phyloP scores from a whole-genome alignment of 2,797 vertebrate species.

The Argyrosomus regius region DNA sequence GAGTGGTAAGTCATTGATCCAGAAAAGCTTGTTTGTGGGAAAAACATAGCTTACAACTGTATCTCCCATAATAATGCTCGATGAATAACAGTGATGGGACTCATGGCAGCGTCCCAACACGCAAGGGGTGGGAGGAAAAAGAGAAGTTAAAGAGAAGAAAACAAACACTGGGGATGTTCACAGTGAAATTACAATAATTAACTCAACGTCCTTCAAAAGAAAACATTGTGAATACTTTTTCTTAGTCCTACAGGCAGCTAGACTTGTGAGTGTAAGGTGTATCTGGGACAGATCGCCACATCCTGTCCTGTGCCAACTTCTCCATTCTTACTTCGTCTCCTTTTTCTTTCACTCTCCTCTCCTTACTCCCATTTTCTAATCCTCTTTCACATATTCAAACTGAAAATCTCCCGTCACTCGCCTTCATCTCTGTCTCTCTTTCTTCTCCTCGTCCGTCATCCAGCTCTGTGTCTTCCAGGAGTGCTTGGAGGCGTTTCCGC shows the following conservation, averaged over 20 bases:
- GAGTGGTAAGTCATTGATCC: constrained; percentile 38
- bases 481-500: constrained; percentile 76
- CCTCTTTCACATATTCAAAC: constrained; percentile 55
- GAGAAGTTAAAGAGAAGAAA: constrained; percentile 17
- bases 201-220: constrained; percentile 17
- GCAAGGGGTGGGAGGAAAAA: constrained; percentile 32
- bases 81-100: constrained; percentile 31
- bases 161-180: constrained; percentile 16
- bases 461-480: constrained; percentile 58
- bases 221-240: constrained; percentile 2
- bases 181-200: neutral
- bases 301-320: constrained; percentile 8
- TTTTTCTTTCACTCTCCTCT: constrained; percentile 40
- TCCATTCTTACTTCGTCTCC: constrained; percentile 8
- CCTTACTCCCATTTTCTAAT: constrained; percentile 37
- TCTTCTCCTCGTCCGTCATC: constrained; percentile 34
- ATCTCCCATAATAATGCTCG: constrained; percentile 43
- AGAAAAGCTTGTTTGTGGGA: constrained; percentile 52
- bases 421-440: constrained; percentile 37
- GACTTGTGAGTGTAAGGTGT: constrained; percentile 11
- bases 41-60: constrained; percentile 26
- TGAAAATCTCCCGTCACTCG: constrained; percentile 23
- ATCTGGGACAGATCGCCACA: constrained; percentile 18
- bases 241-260: neutral
- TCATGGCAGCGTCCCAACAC: constrained; percentile 57